Evolutionary conservation across 2,888 invertebrate species (phyloP), one percentile per base, ranked within the genome.

Genomic region (Pollenia labialis): DNA sequence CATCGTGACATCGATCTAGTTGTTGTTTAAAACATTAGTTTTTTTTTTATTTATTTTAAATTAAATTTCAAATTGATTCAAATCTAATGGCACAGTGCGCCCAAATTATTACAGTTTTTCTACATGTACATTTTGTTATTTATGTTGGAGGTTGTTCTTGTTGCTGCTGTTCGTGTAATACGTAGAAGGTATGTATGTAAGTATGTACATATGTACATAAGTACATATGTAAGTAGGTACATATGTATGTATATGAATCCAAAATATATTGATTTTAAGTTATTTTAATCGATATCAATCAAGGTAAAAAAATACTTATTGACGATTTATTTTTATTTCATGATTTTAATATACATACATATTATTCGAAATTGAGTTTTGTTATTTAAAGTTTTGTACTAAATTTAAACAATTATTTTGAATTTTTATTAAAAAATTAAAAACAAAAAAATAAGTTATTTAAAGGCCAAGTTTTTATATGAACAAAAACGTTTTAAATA

Each of bases 281-380:
- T 74, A 80, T 75, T 75, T 79, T 68, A 85, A 85, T 85, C 54
- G 81, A 81, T 81, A 72, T 50, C 85, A 81, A 72, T 50, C 85
- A 81, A 85, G 85, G 85, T 48, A 60, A 18, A 14, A 46, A 46
- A 14, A 40, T 66, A 80, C 32, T 81, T 68, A 77, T 52, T 9
- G 60, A n/a, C 42, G 23, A 75, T 80, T 81, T 69, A 56, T 69
- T 50, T 54, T 48, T 68, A 46, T 60, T 68, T 68, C 12, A 54
- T 23, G 58, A 32, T 66, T 77, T 77, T 44, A 32, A 60, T 48
- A 60, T 48, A 23, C 18, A 23, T 23, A 23, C 18, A 1, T 23
- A n/a, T 46, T 18, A 14, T 58, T 72, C 23, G 11, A 11, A 72
- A 48, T 23, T 58, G 48, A 9, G 48, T 46, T 16, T 14, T 18